Percentiles rank a stretch among this genome's conserved stretches.
These are phyloP conservation scores for Dione vanillae DNA, from an alignment of 2,888 invertebrate genomes.

Conservation along the genomic window DNA sequence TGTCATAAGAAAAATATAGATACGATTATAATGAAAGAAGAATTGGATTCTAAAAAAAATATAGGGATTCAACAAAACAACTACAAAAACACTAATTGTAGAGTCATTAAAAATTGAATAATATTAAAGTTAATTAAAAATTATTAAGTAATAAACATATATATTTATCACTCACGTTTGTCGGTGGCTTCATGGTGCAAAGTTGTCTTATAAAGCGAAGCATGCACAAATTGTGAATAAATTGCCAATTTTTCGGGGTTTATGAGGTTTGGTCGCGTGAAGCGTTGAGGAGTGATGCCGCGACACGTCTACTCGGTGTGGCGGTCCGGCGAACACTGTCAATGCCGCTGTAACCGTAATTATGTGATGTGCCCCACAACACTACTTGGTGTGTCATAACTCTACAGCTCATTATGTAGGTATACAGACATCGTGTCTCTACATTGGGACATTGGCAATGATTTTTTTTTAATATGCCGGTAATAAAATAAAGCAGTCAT, in stretches of 20 bases:
- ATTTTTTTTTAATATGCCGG: no score
- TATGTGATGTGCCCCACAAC: conserved; percentile 45
- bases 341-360: conserved; percentile 44
- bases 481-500: no score
- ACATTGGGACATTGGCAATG: not conserved
- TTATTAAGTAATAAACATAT: not conserved
- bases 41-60: not conserved
- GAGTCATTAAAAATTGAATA: not conserved
- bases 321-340: conserved; percentile 73
- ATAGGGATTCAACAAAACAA: not conserved
- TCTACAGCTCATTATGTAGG: not conserved
- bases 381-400: conserved; percentile 17
- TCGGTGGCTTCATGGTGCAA: conserved; percentile 78
- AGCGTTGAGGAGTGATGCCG: conserved; percentile 60
- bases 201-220: conserved; percentile 66
- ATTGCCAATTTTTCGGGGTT: conserved; percentile 33
- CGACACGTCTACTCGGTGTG: conserved; percentile 58
- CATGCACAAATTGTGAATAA: conserved; percentile 57
- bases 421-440: conserved; percentile 28
- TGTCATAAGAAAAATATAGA: not conserved
- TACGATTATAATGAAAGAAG: not conserved
- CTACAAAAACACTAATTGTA: not conserved
- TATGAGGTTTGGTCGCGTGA: conserved; percentile 35
- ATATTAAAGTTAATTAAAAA: not conserved
- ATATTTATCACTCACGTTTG: conserved; percentile 66